Conservation (phyloP, 2,113 vertebrate species). For the Sigmodon hispidus region DNA sequence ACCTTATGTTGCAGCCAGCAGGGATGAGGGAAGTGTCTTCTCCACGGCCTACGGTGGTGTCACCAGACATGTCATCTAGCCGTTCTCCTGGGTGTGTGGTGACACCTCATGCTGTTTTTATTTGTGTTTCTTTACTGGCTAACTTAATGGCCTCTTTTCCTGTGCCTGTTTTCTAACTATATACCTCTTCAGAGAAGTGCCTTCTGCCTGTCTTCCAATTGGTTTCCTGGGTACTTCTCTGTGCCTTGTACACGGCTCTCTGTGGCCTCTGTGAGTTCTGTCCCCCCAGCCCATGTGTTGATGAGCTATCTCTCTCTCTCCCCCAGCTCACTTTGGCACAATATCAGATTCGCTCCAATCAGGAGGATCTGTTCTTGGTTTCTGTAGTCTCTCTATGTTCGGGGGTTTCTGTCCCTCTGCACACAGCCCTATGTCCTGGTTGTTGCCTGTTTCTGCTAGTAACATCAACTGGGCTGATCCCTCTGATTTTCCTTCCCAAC, state of each 20-base stretch:
- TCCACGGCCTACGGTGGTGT: background rate
- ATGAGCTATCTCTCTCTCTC: background rate
- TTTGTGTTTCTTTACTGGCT: too few relatives aligned
- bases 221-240: background rate
- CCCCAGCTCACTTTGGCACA: background rate
- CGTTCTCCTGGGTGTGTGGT: background rate
- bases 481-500: background rate
- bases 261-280: background rate
- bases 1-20: background rate
- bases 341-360: background rate
- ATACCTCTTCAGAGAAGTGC: background rate
- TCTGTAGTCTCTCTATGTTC: background rate
- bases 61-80: too few relatives aligned
- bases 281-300: background rate
- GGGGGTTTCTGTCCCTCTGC: background rate
- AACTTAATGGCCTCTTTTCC: background rate
- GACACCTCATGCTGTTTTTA: accelerated
- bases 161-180: background rate
- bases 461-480: background rate
- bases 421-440: background rate
- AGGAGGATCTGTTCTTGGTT: background rate
- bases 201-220: background rate
- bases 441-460: background rate
- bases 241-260: background rate
- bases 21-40: background rate